Conservation (phyloP, 1,140 invertebrate species). For the Heliconius eleuchia region DNA sequence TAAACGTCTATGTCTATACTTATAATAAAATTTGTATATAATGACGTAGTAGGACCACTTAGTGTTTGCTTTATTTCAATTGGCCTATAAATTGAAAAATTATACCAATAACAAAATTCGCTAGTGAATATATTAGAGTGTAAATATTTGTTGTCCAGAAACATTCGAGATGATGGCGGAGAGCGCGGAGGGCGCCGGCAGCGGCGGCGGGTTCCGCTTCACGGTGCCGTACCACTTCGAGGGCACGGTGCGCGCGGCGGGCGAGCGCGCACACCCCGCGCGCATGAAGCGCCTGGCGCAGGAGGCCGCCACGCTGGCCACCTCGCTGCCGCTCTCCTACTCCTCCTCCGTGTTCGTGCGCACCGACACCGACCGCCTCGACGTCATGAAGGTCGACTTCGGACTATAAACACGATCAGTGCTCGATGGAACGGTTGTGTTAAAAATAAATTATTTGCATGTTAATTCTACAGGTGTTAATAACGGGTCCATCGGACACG, state of each 20-base stretch:
- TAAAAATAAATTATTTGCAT: no score
- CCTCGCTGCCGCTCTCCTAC: constrained; percentile 94
- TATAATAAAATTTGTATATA: no score
- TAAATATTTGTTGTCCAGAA: constrained; percentile 81
- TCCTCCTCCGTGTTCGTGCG: constrained; percentile 98
- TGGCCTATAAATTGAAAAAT: no score
- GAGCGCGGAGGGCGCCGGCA: constrained; percentile 70
- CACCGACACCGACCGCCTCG: constrained; percentile 95
- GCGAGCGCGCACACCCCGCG: constrained; percentile 91
- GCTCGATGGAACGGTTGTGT: no score
- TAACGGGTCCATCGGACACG: constrained; percentile 94
- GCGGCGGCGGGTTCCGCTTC: constrained; percentile 89
- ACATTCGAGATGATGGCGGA: constrained; percentile 96
- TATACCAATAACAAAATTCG: background rate
- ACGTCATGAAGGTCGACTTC: constrained; percentile 93
- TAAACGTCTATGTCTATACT: no score
- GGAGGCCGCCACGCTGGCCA: constrained; percentile 97
- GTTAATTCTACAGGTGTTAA: constrained; percentile 82
- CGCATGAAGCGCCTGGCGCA: constrained; percentile 96
- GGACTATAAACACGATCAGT: no score
- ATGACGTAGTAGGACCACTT: no score
- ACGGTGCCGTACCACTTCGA: constrained; percentile 96
- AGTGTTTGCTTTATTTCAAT: no score
- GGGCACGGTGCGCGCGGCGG: constrained; percentile 91
- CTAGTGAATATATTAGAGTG: background rate